Conservation (phyloP, 2,888 invertebrate species). For the Sinopyrophorus schimmeli region DNA sequence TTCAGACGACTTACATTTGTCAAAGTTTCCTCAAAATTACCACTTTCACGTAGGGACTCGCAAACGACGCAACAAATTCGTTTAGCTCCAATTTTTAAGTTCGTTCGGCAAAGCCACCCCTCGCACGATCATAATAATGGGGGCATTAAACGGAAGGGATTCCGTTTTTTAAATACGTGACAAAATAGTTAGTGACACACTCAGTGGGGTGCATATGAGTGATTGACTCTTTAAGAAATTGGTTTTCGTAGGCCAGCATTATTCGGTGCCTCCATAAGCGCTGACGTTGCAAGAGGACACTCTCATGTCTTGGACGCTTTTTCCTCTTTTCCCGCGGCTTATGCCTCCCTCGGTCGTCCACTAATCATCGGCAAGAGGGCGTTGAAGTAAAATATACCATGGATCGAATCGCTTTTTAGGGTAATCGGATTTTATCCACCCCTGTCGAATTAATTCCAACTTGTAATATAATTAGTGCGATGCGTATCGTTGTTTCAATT, state of each 20-base stretch:
- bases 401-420: constrained; percentile 46
- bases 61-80: too few species aligned
- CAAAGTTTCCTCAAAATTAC: too few species aligned
- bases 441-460: constrained; percentile 42
- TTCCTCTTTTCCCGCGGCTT: constrained; percentile 25
- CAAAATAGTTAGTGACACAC: constrained; percentile 22
- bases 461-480: constrained; percentile 39
- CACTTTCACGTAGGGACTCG: too few species aligned
- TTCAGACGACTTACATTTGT: too few species aligned
- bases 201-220: constrained; percentile 43
- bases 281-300: constrained; percentile 44
- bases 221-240: constrained; percentile 52
- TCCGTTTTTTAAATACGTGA: too few species aligned
- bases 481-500: constrained; percentile 29
- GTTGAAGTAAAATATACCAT: constrained; percentile 41
- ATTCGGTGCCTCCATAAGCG: constrained; percentile 50
- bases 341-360: constrained; percentile 38
- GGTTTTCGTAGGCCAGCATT: constrained; percentile 47
- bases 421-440: constrained; percentile 43
- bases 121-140: too few species aligned
- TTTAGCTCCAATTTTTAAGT: too few species aligned
- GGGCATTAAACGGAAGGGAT: too few species aligned
- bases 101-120: too few species aligned
- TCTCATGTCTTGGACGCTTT: constrained; percentile 33
- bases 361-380: constrained; percentile 45